Conservation (phyloP, 2,888 invertebrate genomes). For the Ellobium chinense region DNA sequence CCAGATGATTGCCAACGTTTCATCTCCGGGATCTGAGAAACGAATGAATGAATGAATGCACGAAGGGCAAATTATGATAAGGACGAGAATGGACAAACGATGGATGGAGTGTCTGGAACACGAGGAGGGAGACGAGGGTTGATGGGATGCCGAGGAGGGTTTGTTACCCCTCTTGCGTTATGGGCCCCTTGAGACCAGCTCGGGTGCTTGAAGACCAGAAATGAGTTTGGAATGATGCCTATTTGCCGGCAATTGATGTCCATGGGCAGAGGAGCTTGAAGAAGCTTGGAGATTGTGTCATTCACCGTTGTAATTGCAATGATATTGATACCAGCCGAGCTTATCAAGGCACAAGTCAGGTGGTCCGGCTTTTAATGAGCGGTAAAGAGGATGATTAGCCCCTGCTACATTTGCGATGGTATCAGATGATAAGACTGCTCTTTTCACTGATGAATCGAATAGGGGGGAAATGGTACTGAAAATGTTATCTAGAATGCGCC, state of each 20-base stretch:
- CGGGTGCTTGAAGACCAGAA: background rate
- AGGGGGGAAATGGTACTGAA: too few species aligned
- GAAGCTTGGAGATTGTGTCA: background rate
- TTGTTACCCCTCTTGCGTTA: too few species aligned
- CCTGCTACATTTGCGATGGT: too few species aligned
- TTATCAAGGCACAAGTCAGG: too few species aligned
- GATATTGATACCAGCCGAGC: too few species aligned
- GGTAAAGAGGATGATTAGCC: too few species aligned
- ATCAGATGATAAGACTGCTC: too few species aligned
- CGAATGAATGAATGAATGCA: background rate
- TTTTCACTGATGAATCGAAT: too few species aligned
- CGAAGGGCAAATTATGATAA: constrained; percentile 4
- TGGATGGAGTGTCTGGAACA: background rate
- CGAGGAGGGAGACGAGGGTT: background rate
- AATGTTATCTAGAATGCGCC: too few species aligned
- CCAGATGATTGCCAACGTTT: constrained; percentile 22
- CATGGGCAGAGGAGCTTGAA: background rate
- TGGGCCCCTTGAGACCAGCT: background rate
- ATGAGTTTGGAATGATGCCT: constrained; percentile 16
- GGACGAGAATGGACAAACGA: background rate
- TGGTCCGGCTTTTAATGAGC: too few species aligned
- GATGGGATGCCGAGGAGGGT: background rate
- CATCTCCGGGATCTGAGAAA: background rate
- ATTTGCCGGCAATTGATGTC: constrained; percentile 17
- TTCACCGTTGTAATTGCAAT: too few species aligned